Conservation (phyloP, 2,113 vertebrate species). For the Caloenas nicobarica region DNA sequence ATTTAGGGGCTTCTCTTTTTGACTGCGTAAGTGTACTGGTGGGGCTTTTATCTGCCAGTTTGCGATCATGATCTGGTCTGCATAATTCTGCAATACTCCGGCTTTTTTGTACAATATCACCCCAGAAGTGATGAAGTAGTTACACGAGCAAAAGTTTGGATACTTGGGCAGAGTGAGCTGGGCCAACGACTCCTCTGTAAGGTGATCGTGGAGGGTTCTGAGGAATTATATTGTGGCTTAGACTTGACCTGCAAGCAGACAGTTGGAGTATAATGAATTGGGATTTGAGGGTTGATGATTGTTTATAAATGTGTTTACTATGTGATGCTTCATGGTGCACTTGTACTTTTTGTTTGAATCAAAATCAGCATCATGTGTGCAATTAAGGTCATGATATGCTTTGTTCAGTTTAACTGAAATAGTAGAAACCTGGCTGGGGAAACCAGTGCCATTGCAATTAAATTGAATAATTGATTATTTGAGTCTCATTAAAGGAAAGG, state of each 20-base stretch:
- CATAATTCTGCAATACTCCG: background rate
- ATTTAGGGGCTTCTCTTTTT: background rate
- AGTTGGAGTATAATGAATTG: background rate
- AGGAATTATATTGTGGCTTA: background rate
- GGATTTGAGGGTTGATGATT: background rate
- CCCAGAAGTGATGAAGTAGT: rapidly evolving
- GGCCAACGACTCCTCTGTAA: background rate
- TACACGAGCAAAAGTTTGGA: rapidly evolving
- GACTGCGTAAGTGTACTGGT: rapidly evolving
- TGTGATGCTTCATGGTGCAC: rapidly evolving
- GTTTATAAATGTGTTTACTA: background rate
- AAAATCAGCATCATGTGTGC: background rate
- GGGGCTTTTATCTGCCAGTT: background rate
- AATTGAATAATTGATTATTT: background rate
- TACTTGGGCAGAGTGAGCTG: background rate
- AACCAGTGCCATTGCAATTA: background rate
- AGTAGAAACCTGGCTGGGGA: background rate
- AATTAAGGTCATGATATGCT: background rate
- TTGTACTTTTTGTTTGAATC: background rate
- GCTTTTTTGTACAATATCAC: rapidly evolving
- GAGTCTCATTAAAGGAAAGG: background rate
- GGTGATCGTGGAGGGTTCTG: rapidly evolving
- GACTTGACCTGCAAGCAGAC: background rate
- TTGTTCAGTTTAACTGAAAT: background rate
- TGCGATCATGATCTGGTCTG: background rate